phyloP scores from a whole-genome alignment of 1,140 invertebrate genomes.

The Drosophila parabipectinata region DNA sequence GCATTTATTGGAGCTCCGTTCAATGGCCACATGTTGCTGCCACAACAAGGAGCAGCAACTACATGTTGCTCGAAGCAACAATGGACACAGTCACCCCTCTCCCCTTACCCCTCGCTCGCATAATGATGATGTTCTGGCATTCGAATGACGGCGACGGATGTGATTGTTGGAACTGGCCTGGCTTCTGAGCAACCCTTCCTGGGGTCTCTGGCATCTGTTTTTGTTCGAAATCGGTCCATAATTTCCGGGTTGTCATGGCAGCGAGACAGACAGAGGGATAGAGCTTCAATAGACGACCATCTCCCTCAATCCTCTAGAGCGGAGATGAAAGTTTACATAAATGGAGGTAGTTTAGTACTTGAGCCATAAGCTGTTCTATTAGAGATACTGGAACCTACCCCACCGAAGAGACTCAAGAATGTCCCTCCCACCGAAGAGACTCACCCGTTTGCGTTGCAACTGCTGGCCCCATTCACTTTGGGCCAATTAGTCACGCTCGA shows the following conservation, averaged over 20 bases:
- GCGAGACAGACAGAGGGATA: constrained; percentile 3
- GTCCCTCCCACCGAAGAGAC: constrained; percentile 16
- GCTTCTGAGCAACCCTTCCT: constrained; percentile 56
- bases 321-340: too few species aligned
- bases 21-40: constrained; percentile 50
- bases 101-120: constrained; percentile 5
- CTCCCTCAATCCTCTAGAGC: constrained; percentile 50
- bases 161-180: constrained; percentile 44
- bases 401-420: constrained; percentile 20
- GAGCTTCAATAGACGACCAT: constrained; percentile 66
- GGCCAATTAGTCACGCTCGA: constrained; percentile 73
- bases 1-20: constrained; percentile 56
- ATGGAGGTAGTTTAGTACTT: too few species aligned
- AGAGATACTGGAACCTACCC: constrained; percentile 61
- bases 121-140: constrained; percentile 71
- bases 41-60: constrained; percentile 22
- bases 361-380: not conserved
- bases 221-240: constrained; percentile 58
- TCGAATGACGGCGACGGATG: constrained; percentile 68
- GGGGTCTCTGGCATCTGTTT: constrained; percentile 6
- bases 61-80: constrained; percentile 37
- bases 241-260: constrained; percentile 78
- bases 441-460: constrained; percentile 4
- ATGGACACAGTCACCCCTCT: constrained; percentile 27
- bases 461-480: constrained; percentile 50